Evolutionary conservation across 2,113 vertebrate species (phyloP).

Genomic region (Gallinago media): DNA sequence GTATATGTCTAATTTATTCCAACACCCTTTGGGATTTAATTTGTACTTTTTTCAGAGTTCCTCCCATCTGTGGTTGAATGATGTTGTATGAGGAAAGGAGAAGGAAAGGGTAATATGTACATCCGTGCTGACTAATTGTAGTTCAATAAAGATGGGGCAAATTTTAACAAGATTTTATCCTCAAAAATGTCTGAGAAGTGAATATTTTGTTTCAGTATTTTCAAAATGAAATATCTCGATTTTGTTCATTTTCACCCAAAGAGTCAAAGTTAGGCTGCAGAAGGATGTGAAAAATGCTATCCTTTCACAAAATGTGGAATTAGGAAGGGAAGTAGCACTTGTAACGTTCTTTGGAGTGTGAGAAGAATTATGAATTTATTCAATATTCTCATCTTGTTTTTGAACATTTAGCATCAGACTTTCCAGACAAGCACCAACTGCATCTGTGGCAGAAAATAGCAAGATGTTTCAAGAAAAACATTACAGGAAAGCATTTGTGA

Average conservation of each 20-base stretch:
- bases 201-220: background rate
- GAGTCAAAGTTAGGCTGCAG: background rate
- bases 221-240: background rate
- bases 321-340: background rate
- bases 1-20: background rate
- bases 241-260: background rate
- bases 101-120: background rate
- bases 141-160: background rate
- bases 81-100: background rate
- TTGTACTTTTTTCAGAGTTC: background rate
- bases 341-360: background rate
- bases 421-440: background rate
- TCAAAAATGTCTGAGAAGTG: background rate
- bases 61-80: background rate
- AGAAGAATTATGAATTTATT: background rate
- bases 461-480: background rate
- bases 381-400: background rate
- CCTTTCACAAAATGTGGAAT: background rate
- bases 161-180: background rate
- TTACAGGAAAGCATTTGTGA: background rate
- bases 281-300: background rate
- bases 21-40: background rate
- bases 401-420: background rate
- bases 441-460: background rate
- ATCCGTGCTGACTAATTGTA: background rate